These are phyloP conservation scores for Cherax quadricarinatus DNA, from an alignment of 1,140 invertebrate species.

Conservation along the genomic window DNA sequence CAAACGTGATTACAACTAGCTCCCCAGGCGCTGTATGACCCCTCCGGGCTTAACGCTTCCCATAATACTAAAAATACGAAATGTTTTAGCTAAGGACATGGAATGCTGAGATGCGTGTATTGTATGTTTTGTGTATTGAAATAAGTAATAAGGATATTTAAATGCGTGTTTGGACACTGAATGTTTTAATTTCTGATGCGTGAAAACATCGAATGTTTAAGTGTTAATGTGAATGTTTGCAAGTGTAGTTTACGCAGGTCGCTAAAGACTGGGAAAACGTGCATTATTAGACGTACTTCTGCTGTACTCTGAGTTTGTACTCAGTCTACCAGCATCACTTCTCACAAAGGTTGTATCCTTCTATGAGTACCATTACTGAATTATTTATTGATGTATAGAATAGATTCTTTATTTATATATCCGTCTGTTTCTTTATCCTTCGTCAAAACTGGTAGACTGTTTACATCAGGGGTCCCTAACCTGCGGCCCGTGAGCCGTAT, in stretches of 20 bases:
- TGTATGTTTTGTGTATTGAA: too few relatives aligned
- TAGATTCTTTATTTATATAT: slow-evolving; percentile 2
- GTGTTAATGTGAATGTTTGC: not conserved
- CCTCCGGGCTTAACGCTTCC: too few relatives aligned
- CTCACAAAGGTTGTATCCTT: not conserved
- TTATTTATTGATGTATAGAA: slow-evolving; percentile 6
- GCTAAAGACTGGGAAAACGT: not conserved
- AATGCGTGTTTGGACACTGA: not conserved
- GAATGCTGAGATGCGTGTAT: not conserved
- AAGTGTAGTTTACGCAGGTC: not conserved
- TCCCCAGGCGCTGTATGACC: too few relatives aligned
- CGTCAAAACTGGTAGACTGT: too few relatives aligned
- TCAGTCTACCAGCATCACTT: not conserved
- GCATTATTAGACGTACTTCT: not conserved
- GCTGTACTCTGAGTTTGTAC: not conserved
- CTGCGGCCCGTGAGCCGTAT: too few relatives aligned
- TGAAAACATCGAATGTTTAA: not conserved
- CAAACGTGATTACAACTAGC: too few relatives aligned
- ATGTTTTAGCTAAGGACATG: too few relatives aligned
- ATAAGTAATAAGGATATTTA: not conserved
- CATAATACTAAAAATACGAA: too few relatives aligned
- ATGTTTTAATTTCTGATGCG: not conserved
- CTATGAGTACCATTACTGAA: not conserved
- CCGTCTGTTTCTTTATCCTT: not conserved
- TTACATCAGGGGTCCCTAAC: too few relatives aligned